Evolutionary conservation across 2,797 vertebrate species (phyloP), one percentile per base, ranked within the genome.

Genomic region (Orestias chungarensis): DNA sequence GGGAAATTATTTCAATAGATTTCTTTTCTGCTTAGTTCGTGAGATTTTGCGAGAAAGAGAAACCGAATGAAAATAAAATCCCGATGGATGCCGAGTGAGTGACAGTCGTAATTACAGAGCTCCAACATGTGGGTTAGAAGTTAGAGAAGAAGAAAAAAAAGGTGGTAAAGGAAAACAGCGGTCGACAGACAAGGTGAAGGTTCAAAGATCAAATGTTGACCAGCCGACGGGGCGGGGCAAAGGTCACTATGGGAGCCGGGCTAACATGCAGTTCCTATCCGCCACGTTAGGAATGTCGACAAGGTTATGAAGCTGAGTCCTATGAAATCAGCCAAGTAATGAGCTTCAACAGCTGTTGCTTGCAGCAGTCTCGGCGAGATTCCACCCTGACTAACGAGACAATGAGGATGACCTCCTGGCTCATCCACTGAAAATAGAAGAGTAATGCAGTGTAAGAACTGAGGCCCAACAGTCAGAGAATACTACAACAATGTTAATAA

Each of bases 311-410:
- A 57, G 68, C 71, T 6, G 54, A 64, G 68, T 73, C 77, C 66
- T 65, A 65, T 80, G 70, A 87, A 88, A 86, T 66, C 70, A 67
- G 73, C 70, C 49, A 0, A 40, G 70, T 89, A 88, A 90, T 87
- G 80, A 86, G 90, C 86, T 84, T 49, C 81, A 79, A 84, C 90
- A 91, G 92, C 90, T 92, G 91, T 85, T 85, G 83, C 89, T 86
- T 29, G 85, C 83, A 55, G 87, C 86, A 73, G 85, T 70, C 64
- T 4, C 10, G 11, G 74, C 70, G 70, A 77, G 75, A 88, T 83
- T 82, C 83, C 81, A 67, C 8, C 38, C 73, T 68, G 78, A 70
- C 88, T 90, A 93, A 87, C 82, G 12, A 83, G 86, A 88, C 82
- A 80, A 87, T 70, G 25, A 81, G 42, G 80, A 87, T 70, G 79